These are phyloP conservation scores for Ochropacha duplaris DNA, from an alignment of 2,888 invertebrate genomes.

Conservation along the genomic window DNA sequence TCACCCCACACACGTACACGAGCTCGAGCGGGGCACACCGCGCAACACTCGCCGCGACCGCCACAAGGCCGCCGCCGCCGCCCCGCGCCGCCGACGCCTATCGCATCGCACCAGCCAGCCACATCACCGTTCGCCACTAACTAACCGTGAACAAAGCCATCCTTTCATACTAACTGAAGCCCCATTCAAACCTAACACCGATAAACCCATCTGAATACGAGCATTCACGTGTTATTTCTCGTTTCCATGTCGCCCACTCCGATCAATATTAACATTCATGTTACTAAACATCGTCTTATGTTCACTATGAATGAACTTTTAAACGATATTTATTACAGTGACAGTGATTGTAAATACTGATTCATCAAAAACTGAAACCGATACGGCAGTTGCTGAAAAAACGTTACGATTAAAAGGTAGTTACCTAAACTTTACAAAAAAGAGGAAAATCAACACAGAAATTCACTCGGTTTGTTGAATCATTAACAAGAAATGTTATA, in stretches of 20 bases:
- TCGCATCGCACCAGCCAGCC: slow-evolving; percentile 50
- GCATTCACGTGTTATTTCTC: background rate
- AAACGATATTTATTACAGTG: background rate
- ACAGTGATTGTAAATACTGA: background rate
- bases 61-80: slow-evolving; percentile 35
- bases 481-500: slow-evolving; percentile 28
- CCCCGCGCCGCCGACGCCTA: slow-evolving; percentile 41
- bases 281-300: too few species aligned
- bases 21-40: too few species aligned
- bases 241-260: background rate
- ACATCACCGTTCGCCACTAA: slow-evolving; percentile 35
- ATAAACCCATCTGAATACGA: background rate
- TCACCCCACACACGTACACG: slow-evolving; percentile 53
- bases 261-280: background rate
- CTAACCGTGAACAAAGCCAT: slow-evolving; percentile 40
- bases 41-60: slow-evolving; percentile 37
- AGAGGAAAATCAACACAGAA: slow-evolving; percentile 17
- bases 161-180: background rate
- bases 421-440: background rate
- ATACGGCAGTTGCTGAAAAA: background rate
- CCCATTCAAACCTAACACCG: background rate
- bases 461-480: slow-evolving; percentile 14
- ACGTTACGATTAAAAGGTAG: background rate
- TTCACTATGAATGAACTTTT: too few species aligned
- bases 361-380: background rate